Conservation (phyloP, 2,797 vertebrate species). For the Hydrolagus colliei region DNA sequence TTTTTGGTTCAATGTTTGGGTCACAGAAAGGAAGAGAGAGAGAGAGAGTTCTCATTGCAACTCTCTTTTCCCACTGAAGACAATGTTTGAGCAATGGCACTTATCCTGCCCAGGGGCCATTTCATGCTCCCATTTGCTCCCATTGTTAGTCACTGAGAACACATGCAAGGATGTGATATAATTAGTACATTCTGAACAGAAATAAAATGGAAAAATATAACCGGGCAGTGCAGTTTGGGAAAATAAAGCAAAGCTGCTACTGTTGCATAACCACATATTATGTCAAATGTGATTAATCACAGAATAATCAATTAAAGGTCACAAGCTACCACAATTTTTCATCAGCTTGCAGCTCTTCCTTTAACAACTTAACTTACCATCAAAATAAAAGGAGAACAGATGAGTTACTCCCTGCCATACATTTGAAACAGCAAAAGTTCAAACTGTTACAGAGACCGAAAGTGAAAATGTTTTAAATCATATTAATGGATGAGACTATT, state of each 20-base stretch:
- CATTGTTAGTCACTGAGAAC: constrained; percentile 21
- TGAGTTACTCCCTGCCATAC: constrained; percentile 17
- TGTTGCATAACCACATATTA: neutral
- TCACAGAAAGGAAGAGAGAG: neutral
- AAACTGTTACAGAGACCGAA: constrained; percentile 18
- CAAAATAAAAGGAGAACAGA: neutral
- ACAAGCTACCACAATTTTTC: neutral
- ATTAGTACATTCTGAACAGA: constrained; percentile 25
- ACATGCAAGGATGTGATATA: constrained; percentile 23
- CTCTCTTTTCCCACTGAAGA: constrained; percentile 29
- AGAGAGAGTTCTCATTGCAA: constrained; percentile 19
- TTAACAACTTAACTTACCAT: constrained; percentile 11
- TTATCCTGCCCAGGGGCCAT: constrained; percentile 28
- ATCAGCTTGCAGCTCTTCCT: constrained; percentile 3
- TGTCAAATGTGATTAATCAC: constrained; percentile 1
- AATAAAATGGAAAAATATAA: constrained; percentile 1
- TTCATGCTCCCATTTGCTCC: constrained; percentile 30
- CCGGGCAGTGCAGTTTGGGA: neutral
- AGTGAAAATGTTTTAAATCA: constrained; percentile 10
- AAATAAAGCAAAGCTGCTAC: neutral
- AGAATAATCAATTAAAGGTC: constrained; percentile 24
- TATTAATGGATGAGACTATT: constrained; percentile 17
- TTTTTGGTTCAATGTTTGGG: constrained; percentile 16
- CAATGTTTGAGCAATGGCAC: constrained; percentile 22
- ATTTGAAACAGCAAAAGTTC: constrained; percentile 24